These are phyloP conservation scores for Diarsia rubi DNA, from an alignment of 2,888 invertebrate species.

Conservation along the genomic window DNA sequence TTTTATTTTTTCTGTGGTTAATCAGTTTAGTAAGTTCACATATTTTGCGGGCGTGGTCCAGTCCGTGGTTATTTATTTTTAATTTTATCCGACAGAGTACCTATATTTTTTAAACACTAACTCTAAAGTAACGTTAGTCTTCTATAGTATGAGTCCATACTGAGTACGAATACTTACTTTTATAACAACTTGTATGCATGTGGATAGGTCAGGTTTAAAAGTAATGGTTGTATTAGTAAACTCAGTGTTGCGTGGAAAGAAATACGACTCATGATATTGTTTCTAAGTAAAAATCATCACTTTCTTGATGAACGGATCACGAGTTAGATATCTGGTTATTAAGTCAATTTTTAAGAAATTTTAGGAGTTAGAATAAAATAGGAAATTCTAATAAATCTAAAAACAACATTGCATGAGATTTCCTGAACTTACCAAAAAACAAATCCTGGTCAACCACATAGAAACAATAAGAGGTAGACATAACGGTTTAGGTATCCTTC, in stretches of 20 bases:
- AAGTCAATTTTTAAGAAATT: not conserved
- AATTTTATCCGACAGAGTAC: not conserved
- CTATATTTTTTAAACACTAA: not conserved
- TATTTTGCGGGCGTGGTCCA: too few species aligned
- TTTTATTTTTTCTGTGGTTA: too few species aligned
- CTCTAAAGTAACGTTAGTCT: too few species aligned
- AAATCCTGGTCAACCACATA: not conserved
- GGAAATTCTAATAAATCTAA: not conserved
- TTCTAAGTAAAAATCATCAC: not conserved
- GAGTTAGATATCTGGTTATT: not conserved
- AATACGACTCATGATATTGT: conserved; percentile 33
- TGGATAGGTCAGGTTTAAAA: conserved; percentile 46
- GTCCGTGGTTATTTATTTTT: not conserved
- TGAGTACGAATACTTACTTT: not conserved
- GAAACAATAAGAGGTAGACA: not conserved
- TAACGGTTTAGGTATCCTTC: not conserved
- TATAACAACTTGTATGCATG: not conserved
- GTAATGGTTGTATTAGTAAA: conserved; percentile 57
- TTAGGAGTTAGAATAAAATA: not conserved
- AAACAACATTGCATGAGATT: not conserved
- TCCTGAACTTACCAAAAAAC: not conserved
- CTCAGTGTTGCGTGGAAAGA: conserved; percentile 30
- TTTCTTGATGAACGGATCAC: not conserved
- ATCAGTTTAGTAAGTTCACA: too few species aligned
- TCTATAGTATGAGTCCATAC: too few species aligned